Evolutionary conservation across 2,797 vertebrate species (phyloP), one percentile per base, ranked within the genome.

Genomic region (Urosaurus nigricauda): DNA sequence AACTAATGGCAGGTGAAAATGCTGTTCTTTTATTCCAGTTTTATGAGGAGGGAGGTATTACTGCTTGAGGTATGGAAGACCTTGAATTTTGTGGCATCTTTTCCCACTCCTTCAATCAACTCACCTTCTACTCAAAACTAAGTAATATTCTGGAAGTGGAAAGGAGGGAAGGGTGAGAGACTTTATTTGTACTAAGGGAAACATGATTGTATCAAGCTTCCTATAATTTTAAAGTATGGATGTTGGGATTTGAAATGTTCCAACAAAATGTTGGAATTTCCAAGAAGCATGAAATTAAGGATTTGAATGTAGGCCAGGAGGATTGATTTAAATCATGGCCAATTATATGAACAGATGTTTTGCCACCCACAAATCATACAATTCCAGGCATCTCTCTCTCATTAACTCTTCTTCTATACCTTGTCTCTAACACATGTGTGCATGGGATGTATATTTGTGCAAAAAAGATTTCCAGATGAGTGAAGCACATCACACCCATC

Each of bases 11-110:
- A 14, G 21, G 71, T 75, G 87, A 8, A 92, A 83, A 89, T 84
- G 47, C 6, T 87, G 2, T 91, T 90, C 87, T 85, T 88, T 68
- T 83, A 83, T 82, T 87, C 70, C 47, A 47, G 1, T 75, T 82
- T 74, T 29, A 88, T 65, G 80, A 65, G 60, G 19, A 82, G 51
- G n/a, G 74, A 8, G 32, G 6, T 43, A 43, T 81, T 80, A n/a
- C 79, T 73, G 11, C 32, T 43, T 47, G 79, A 47, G 19, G 17
- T 60, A 26, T 5, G 11, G 13, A 37, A 24, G 29, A 17, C 60
- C 26, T 47, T 37, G 19, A 80, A 73, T 74, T 14, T 29, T 81
- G 16, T 53, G 6, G 37, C 8, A 81, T 58, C 47, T 87, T 80
- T 51, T 63, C 35, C 56, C 35, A 32, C 4, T 40, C 29, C 60